Evolutionary conservation across 2,888 invertebrate genomes (phyloP).

Genomic region (Axea sp.): DNA sequence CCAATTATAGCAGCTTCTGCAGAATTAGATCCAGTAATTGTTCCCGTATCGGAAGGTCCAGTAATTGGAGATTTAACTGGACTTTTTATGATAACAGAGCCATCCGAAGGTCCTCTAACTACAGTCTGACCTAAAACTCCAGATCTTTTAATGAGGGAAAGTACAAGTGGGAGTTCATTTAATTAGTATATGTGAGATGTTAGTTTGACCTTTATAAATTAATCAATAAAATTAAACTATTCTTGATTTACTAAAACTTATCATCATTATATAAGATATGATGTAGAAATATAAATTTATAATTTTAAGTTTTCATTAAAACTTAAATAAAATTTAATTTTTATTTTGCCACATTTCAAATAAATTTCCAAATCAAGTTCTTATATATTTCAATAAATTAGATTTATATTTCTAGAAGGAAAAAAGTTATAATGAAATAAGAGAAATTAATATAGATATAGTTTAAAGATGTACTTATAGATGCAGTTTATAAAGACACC

Average conservation of each 20-base stretch:
- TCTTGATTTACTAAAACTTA: neutral
- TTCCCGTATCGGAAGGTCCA: slow-evolving; percentile 28
- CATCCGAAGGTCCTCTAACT: slow-evolving; percentile 62
- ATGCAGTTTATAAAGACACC: slow-evolving; percentile 15
- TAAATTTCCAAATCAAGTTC: too few relatives aligned
- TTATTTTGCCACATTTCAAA: too few relatives aligned
- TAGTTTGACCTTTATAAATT: too few relatives aligned
- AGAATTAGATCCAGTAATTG: slow-evolving; percentile 30
- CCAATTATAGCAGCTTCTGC: slow-evolving; percentile 10
- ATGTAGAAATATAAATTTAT: too few relatives aligned
- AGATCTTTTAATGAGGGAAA: slow-evolving; percentile 48
- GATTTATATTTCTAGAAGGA: too few relatives aligned
- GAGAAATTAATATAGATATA: slow-evolving; percentile 45
- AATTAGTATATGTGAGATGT: too few relatives aligned
- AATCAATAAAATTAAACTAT: neutral
- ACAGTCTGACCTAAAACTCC: slow-evolving; percentile 48
- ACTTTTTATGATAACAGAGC: slow-evolving; percentile 64
- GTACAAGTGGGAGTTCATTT: slow-evolving; percentile 8
- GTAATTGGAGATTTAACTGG: slow-evolving; percentile 28
- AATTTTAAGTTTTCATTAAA: too few relatives aligned
- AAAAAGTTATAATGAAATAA: slow-evolving; percentile 30
- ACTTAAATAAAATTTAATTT: too few relatives aligned
- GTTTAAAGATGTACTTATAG: slow-evolving; percentile 38
- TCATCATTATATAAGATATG: too few relatives aligned
- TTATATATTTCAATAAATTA: too few relatives aligned